A percentile compares a stretch with the other conserved stretches of the same genome.
phyloP scores from a whole-genome alignment of 2,888 invertebrate genomes.

The Dryobota labecula region DNA sequence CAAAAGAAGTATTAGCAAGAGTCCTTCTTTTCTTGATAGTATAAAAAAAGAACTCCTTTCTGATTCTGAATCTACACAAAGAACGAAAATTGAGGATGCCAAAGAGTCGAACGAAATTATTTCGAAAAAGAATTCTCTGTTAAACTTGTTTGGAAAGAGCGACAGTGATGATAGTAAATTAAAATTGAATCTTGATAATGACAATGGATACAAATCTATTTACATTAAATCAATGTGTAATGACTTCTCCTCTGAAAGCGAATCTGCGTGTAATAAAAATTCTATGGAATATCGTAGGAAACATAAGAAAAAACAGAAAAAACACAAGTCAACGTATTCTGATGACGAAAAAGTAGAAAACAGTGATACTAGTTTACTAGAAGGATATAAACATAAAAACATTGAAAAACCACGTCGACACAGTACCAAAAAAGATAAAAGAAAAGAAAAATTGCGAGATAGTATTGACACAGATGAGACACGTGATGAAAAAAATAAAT shows the following conservation, averaged over 20 bases:
- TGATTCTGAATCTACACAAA: slow-evolving; percentile 77
- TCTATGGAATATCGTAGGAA: slow-evolving; percentile 92
- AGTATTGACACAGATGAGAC: slow-evolving; percentile 86
- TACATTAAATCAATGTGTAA: slow-evolving; percentile 78
- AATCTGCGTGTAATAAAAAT: slow-evolving; percentile 84
- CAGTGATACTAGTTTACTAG: slow-evolving; percentile 72
- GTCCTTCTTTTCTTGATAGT: slow-evolving; percentile 78
- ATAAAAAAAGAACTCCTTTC: slow-evolving; percentile 91
- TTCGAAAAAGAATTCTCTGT: slow-evolving; percentile 81
- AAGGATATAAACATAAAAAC: slow-evolving; percentile 82
- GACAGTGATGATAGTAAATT: slow-evolving; percentile 87
- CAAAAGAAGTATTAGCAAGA: slow-evolving; percentile 88
- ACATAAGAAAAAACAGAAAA: slow-evolving; percentile 96
- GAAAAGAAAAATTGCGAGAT: slow-evolving; percentile 90
- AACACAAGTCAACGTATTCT: slow-evolving; percentile 92
- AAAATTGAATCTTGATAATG: slow-evolving; percentile 80
- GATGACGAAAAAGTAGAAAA: slow-evolving; percentile 89
- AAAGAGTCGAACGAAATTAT: slow-evolving; percentile 77
- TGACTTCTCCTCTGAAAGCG: slow-evolving; percentile 88
- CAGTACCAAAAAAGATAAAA: slow-evolving; percentile 91
- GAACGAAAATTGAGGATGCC: slow-evolving; percentile 71
- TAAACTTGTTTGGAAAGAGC: slow-evolving; percentile 86
- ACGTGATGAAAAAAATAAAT: slow-evolving; percentile 90
- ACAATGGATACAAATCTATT: slow-evolving; percentile 79
- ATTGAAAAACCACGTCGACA: slow-evolving; percentile 89